Evolutionary conservation across 2,113 vertebrate species (phyloP).

Genomic region (Mus spicilegus): DNA sequence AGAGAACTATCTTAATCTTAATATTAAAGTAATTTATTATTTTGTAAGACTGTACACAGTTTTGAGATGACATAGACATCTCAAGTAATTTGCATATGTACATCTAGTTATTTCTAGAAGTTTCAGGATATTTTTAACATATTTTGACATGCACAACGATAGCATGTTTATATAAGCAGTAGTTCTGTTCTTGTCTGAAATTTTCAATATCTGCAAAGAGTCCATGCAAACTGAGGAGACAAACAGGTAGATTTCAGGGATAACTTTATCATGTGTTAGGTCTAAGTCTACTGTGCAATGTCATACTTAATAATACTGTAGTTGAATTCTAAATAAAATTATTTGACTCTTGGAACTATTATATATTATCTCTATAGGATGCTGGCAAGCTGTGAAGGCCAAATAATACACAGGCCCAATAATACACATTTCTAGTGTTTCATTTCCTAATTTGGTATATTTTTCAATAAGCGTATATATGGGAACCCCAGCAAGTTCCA

Average conservation of each 20-base stretch:
- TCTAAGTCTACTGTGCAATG: background rate
- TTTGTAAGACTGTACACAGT: background rate
- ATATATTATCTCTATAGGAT: background rate
- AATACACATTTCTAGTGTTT: too few species aligned
- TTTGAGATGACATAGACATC: background rate
- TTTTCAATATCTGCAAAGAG: background rate
- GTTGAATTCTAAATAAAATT: background rate
- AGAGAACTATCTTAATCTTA: background rate
- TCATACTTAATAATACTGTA: background rate
- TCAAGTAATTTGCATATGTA: background rate
- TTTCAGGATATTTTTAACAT: background rate
- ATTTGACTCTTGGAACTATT: background rate
- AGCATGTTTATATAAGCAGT: background rate
- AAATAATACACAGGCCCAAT: background rate
- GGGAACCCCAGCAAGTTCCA: background rate
- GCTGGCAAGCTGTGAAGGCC: background rate
- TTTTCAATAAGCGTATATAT: background rate
- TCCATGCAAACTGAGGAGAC: background rate
- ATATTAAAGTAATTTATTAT: background rate
- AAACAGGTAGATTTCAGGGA: background rate
- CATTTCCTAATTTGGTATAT: accelerated
- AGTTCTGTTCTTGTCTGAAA: background rate
- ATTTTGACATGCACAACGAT: background rate
- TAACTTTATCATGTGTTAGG: background rate
- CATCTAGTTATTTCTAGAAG: background rate